Base-by-base conservation (phyloP, 2,888 invertebrate species). In the Belgica antarctica region DNA sequence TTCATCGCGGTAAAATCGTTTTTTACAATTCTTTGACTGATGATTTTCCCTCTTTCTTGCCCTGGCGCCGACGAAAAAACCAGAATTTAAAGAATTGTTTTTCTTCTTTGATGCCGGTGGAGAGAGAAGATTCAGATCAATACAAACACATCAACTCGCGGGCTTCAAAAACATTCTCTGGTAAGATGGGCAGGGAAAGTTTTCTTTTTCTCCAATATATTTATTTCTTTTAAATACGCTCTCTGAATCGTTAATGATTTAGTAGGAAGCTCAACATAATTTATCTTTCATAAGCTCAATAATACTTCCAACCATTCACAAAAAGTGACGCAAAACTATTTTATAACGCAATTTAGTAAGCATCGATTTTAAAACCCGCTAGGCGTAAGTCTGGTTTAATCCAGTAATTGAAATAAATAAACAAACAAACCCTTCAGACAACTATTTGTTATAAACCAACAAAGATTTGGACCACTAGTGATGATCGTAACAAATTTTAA, bases 171-270 rank as follows among this genome's bases (percentile, higher is more conserved):
- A 15, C 3, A 22, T 27, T 4, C 61, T 24, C 61, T 27, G n/a
- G 15, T 10, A 61, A 61, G 15, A 52, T 68, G 68, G 68, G 68
- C 68, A 68, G 68, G 68, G 52, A 68, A 68, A 68, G 47, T 47
- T 68, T 25, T 65, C 63, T 65, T 65, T 41, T n/a, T n/a, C n/a
- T n/a, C n/a, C n/a, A n/a, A n/a, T n/a, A n/a, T 59, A 10, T 22
- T 15, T 22, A 22, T 22, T 59, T 12, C 19, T 62, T 12, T 62
- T 25, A 19, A 62, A 62, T 62, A 17, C 25, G 7, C 19, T 62
- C 7, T n/a, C 34, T 62, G 34, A 62, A 62, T 62, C 17, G 47
- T 47, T 47, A 47, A 47, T 47, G 47, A 47, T 47, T 17, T n/a
- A n/a, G n/a, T n/a, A n/a, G n/a, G n/a, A n/a, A n/a, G n/a, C n/a